Base-by-base conservation (phyloP, 1,140 invertebrate species). In the Hyles vespertilio region DNA sequence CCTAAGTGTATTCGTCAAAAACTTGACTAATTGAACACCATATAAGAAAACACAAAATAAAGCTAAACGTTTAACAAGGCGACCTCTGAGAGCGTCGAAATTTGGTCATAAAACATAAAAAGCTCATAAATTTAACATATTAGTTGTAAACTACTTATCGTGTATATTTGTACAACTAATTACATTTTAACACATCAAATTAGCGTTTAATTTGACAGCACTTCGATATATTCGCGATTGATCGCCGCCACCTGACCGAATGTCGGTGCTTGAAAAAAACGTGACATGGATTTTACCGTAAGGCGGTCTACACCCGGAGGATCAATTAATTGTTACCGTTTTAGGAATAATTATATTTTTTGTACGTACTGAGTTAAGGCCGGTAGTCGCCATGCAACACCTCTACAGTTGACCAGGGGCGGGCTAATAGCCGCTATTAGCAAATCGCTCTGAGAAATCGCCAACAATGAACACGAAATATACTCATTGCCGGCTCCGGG, bases 391-490 rank as follows among this genome's bases (percentile, higher is more conserved):
- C 76, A 77, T 70, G 65, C 74, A 77, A 74, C 70, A 56, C 57
- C 62, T 58, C 54, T 57, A 67, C 58, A 70, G 58, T 51, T 67
- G 70, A 69, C 67, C 71, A 63, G 70, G 64, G 81, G 72, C 81
- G 72, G 63, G 61, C 66, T 84, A 87, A 85, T 87, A 79, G 78
- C 72, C 51, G 77, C 77, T 78, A 84, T 87, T 84, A 84, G 69
- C 71, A 72, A 84, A 86, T 84, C 76, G 70, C 76, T 75, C 67
- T 77, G 73, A 79, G 81, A 87, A 81, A 87, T 84, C 79, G 74
- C 58, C 72, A 74, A 83, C 79, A 83, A 85, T 82, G 72, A 75
- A 65, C 79, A 81, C 77, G 77, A 70, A 81, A 81, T 70, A 80
- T 73, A 65, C 64, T 77, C 79, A 79, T 83, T 79, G 76, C 72